These are phyloP conservation scores for Toxonevra muliebris DNA, from an alignment of 2,888 invertebrate species.

Conservation along the genomic window DNA sequence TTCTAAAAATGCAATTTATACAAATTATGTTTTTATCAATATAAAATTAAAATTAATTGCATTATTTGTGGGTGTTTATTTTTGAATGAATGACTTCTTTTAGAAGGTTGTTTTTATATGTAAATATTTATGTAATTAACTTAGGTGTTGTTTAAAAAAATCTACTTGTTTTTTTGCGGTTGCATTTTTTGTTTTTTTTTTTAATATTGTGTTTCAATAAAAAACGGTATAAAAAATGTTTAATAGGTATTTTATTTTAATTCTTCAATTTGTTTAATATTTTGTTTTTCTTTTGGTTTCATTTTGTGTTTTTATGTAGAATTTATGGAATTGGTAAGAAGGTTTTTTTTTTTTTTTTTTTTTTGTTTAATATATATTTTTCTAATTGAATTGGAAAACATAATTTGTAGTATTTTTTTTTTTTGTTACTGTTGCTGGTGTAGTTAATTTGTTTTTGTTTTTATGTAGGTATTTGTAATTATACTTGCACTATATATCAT, in stretches of 20 bases:
- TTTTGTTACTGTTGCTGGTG: constrained; percentile 25
- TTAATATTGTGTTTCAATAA: neutral
- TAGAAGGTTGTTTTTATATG: no score
- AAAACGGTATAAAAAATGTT: constrained; percentile 8
- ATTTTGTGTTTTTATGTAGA: no score
- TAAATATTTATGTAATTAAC: constrained; percentile 31
- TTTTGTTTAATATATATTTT: constrained; percentile 7
- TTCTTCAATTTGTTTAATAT: constrained; percentile 37
- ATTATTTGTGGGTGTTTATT: constrained; percentile 31
- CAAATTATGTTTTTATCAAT: constrained; percentile 24
- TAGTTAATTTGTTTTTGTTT: constrained; percentile 34
- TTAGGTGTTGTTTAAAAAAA: constrained; percentile 32
- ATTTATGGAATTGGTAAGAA: neutral
- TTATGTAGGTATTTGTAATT: constrained; percentile 32
- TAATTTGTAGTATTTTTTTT: constrained; percentile 41
- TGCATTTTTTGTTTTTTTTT: constrained; percentile 16
- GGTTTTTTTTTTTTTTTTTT: constrained; percentile 38
- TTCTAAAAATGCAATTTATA: no score
- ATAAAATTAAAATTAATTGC: constrained; percentile 40
- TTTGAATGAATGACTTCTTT: no score
- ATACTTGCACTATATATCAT: no score
- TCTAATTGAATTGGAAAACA: constrained; percentile 45
- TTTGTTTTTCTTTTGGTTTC: constrained; percentile 29
- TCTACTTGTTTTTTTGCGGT: constrained; percentile 31
- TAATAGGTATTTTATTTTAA: constrained; percentile 28